Percentiles rank a stretch among this genome's conserved stretches.
Conservation (phyloP, 2,888 invertebrate species). For the Melanargia galathea region DNA sequence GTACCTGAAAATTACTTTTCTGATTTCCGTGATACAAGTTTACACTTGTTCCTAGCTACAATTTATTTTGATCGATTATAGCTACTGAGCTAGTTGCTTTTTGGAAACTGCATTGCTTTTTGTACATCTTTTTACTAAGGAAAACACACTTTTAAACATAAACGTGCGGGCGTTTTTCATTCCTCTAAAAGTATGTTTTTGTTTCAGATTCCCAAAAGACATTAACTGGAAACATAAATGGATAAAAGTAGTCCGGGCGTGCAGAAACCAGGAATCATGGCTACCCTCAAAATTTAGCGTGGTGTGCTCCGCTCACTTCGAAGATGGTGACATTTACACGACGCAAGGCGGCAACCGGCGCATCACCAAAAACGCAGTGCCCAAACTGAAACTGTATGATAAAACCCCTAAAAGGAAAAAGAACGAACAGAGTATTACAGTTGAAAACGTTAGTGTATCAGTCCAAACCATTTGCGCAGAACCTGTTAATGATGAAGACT, state of each 20-base stretch:
- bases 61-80: no score
- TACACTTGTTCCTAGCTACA: no score
- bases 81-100: no score
- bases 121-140: neutral
- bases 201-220: conserved; percentile 5
- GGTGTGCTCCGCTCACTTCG: conserved; percentile 1
- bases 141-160: neutral
- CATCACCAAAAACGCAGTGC: neutral
- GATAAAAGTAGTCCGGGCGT: neutral
- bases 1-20: no score
- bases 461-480: neutral
- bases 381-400: neutral
- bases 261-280: neutral
- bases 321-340: neutral
- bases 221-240: neutral
- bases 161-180: neutral
- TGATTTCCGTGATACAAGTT: no score
- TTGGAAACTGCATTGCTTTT: no score
- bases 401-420: neutral
- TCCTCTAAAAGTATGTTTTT: neutral
- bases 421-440: neutral
- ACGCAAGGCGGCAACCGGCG: neutral
- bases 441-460: neutral
- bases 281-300: neutral
- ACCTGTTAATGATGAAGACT: neutral